phyloP scores from a whole-genome alignment of 2,113 vertebrate genomes.

The Oceanites oceanicus region DNA sequence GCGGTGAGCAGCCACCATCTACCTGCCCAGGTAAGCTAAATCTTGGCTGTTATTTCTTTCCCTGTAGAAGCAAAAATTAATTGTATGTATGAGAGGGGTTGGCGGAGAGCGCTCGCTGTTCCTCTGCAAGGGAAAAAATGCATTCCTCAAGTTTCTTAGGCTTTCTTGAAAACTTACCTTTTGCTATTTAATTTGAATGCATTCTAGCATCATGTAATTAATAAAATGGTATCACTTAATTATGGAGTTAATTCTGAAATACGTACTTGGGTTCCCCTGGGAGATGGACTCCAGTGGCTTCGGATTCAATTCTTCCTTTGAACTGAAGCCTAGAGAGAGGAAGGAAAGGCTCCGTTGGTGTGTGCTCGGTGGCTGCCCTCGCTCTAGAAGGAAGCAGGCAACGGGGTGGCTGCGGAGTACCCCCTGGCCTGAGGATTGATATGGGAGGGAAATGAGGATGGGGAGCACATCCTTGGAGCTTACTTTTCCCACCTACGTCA shows the following conservation, averaged over 20 bases:
- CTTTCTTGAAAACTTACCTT: neutral
- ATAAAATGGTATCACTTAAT: neutral
- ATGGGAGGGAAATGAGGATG: neutral
- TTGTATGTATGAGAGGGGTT: neutral
- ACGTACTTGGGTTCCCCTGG: constrained; percentile 90
- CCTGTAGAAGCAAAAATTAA: neutral
- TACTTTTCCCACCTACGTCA: neutral
- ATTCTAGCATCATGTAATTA: neutral
- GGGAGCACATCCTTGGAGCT: neutral
- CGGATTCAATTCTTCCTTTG: constrained; percentile 78
- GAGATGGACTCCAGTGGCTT: constrained; percentile 75
- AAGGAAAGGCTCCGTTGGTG: constrained; percentile 34
- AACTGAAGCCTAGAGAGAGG: constrained; percentile 77
- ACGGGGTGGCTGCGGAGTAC: neutral
- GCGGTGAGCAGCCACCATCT: neutral
- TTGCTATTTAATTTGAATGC: neutral
- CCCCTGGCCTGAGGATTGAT: neutral
- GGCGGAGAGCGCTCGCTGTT: rapidly evolving
- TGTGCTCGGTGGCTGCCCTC: neutral
- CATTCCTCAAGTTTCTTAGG: neutral
- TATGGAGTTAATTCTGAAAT: neutral
- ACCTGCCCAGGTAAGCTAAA: constrained; percentile 6
- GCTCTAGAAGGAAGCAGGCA: neutral
- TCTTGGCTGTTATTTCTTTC: neutral
- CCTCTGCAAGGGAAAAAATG: neutral